A percentile compares a stretch with the other conserved stretches of the same genome.
phyloP scores from a whole-genome alignment of 2,113 vertebrate species.

The Plectropomus leopardus region DNA sequence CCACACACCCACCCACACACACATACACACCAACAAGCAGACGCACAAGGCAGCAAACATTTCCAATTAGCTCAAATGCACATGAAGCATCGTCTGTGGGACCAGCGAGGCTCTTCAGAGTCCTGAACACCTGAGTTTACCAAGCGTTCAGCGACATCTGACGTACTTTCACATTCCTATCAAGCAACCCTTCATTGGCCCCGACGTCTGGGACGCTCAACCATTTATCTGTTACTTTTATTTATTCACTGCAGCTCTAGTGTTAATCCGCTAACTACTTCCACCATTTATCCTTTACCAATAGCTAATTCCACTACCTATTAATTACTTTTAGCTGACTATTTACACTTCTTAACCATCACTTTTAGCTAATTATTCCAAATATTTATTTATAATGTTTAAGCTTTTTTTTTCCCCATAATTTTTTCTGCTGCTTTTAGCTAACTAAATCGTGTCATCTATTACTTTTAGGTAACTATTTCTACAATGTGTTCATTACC shows the following conservation, averaged over 20 bases:
- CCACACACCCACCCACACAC: constrained; percentile 13
- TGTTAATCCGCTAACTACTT: no score
- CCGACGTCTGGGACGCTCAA: not conserved
- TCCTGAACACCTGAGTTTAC: not conserved
- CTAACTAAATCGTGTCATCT: no score
- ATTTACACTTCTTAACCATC: no score
- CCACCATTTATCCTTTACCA: no score
- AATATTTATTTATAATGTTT: not conserved
- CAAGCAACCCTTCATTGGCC: not conserved
- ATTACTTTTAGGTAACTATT: not conserved
- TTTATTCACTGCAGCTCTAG: no score
- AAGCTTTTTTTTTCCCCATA: no score
- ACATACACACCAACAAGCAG: not conserved
- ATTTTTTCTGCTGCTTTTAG: no score
- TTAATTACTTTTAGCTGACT: no score
- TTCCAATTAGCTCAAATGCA: not conserved
- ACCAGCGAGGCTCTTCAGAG: not conserved
- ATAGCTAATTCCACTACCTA: no score
- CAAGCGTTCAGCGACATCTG: not conserved
- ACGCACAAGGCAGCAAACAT: not conserved
- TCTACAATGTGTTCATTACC: not conserved
- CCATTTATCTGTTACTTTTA: not conserved
- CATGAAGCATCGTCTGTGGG: not conserved
- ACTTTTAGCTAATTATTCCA: not conserved
- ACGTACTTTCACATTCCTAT: not conserved